Base-by-base conservation (phyloP, 2,888 invertebrate species). In the Acleris literana region DNA sequence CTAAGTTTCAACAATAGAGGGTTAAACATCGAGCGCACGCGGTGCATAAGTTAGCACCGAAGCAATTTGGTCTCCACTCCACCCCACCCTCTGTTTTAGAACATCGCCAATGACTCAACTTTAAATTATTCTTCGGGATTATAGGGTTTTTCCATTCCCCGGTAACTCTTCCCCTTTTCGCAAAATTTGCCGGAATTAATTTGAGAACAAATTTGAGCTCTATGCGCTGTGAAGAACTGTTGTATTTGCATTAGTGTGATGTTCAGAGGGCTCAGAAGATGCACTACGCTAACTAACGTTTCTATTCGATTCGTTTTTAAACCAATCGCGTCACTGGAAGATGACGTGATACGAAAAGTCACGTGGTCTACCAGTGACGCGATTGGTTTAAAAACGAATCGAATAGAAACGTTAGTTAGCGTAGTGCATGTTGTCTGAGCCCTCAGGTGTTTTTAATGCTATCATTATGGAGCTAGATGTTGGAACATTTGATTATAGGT, bases 31-130 rank as follows among this genome's bases (percentile, higher is more conserved):
- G 39, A 4, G 39, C 13, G 5, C 39, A 39, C 46, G 46, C n/a
- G 5, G 16, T 44, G 44, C 44, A n/a, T 44, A 44, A 46, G 16
- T 46, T 46, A 17, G 16, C 13, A 17, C n/a, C 13, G 13, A 13
- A 39, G 13, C 39, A 13, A 39, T 39, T 39, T 4, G 39, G 39
- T 13, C 17, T 13, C n/a, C 25, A 25, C 60, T 22, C 17, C 3
- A 13, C 51, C 49, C 59, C 7, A 16, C 16, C 39, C 20, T 7
- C 54, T 18, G 29, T 11, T 39, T 20, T 39, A 48, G 33, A 55
- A 55, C n/a, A 54, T 48, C 48, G 33, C 39, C 39, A 33, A 54
- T 55, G 62, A 55, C 55, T 63, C 55, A 46, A 63, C 48, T 63
- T 55, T 11, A 33, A 54, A 62, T 55, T 49, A 49, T 48, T 33